Evolutionary conservation across 2,888 invertebrate species (phyloP), one percentile per base, ranked within the genome.

Genomic region (Osedax fenrisi): DNA sequence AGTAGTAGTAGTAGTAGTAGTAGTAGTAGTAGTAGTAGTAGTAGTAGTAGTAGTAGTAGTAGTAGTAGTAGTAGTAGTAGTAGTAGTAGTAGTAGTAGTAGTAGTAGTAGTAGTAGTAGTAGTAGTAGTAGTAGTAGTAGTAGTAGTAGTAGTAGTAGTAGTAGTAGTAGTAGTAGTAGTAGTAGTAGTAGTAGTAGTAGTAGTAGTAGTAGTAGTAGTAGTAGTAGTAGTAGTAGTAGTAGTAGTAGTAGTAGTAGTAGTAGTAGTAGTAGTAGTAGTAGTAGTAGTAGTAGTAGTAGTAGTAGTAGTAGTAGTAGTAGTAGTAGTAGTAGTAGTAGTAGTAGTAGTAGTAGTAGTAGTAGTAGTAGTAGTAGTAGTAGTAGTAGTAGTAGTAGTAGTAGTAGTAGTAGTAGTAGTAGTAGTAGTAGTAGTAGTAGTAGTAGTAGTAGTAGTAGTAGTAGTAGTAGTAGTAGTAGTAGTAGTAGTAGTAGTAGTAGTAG

Each of bases 161-260:
- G 27, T 5, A 22, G 10, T 25, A 75, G 23, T 67, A 74, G 72
- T 64, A 75, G 64, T 75, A 75, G 64, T 75, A 75, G 73, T 75
- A 75, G 73, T 75, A 75, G 73, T 75, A 75, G 73, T 75, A 75
- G 73, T 75, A 75, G 73, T 2, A 75, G 73, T 2, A 75, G 73
- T 56, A 75, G 64, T 56, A 75, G 73, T 75, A 75, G 62, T 66
- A 75, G 73, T 27, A 75, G 73, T 66, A 75, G 73, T 66, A 75
- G 73, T 64, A 75, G 64, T 75, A 75, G 73, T 64, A 75, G 73
- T 75, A 75, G 73, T 75, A 75, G 66, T 75, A 75, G 64, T 64
- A 75, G 73, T 64, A 75, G 73, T 75, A 75, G 73, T 75, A 75
- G 73, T 75, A 75, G 73, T 75, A 75, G 73, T 75, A 75, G 64